phyloP scores from a whole-genome alignment of 2,113 vertebrate species.

The Proterorhinus semilunaris region DNA sequence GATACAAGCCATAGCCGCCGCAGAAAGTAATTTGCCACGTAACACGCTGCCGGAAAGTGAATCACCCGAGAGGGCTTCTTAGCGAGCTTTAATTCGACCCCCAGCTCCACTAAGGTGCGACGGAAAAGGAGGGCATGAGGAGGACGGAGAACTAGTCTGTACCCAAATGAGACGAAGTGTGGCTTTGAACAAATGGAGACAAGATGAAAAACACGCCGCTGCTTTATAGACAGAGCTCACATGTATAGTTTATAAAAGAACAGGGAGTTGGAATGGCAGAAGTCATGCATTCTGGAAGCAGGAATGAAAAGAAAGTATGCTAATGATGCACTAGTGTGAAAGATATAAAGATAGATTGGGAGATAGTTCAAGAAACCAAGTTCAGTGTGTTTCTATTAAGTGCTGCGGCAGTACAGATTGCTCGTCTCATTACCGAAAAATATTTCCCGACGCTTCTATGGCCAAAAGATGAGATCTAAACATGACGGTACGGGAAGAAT shows the following conservation, averaged over 20 bases:
- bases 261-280: not conserved
- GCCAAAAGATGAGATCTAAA: not conserved
- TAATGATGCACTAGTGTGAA: constrained; percentile 3
- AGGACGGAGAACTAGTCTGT: constrained; percentile 6
- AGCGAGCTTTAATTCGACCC: constrained; percentile 12
- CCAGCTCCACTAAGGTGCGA: not conserved
- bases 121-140: not conserved
- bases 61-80: constrained; percentile 20
- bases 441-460: not conserved
- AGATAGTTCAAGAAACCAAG: not conserved
- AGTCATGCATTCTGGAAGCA: not conserved
- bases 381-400: not conserved
- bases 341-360: not conserved
- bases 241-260: not conserved
- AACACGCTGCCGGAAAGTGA: constrained; percentile 17
- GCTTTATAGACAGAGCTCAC: not conserved
- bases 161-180: not conserved
- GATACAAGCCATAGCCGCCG: constrained; percentile 5
- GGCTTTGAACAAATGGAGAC: not conserved
- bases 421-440: not conserved
- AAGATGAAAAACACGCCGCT: not conserved
- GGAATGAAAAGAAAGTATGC: not conserved
- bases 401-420: not conserved
- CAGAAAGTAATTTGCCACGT: constrained; percentile 27
- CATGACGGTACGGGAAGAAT: too few relatives aligned